These are phyloP conservation scores for Rousettus madagascariensis DNA, from an alignment of 2,797 vertebrate genomes.

Conservation along the genomic window DNA sequence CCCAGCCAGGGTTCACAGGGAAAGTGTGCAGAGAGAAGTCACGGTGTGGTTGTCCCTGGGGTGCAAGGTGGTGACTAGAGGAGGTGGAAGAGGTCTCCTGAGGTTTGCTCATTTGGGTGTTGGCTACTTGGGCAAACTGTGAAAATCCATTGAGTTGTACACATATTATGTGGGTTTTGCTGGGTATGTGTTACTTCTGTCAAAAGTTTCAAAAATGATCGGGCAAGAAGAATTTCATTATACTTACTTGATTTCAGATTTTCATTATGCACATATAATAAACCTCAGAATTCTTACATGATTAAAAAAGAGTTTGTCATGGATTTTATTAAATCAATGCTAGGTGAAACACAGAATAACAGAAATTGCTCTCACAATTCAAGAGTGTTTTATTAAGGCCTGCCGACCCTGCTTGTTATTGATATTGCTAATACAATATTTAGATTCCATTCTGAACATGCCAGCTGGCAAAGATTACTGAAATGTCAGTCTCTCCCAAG, in stretches of 20 bases:
- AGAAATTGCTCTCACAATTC: conserved; percentile 46
- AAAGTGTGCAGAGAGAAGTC: neutral
- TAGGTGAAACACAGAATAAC: conserved; percentile 35
- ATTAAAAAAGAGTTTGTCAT: conserved; percentile 53
- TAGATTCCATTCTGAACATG: conserved; percentile 52
- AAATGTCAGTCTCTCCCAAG: conserved; percentile 36
- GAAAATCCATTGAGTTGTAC: neutral
- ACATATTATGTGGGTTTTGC: accelerated
- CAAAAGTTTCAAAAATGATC: neutral
- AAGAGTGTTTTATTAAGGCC: conserved; percentile 11
- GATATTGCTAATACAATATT: conserved; percentile 59
- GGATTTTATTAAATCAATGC: conserved; percentile 60
- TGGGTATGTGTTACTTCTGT: neutral
- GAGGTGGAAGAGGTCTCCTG: too few relatives aligned
- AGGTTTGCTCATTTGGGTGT: neutral
- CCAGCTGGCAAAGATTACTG: conserved; percentile 43
- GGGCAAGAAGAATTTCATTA: neutral
- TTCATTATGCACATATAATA: neutral
- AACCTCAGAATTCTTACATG: conserved; percentile 45
- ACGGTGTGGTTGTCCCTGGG: neutral
- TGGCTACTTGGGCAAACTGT: neutral
- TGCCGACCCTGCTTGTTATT: neutral
- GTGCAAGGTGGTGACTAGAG: too few relatives aligned
- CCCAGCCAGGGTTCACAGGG: neutral
- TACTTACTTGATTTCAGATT: conserved; percentile 23